Evolutionary conservation across 2,888 invertebrate genomes (phyloP).

Genomic region (Pediacus dermestoides): DNA sequence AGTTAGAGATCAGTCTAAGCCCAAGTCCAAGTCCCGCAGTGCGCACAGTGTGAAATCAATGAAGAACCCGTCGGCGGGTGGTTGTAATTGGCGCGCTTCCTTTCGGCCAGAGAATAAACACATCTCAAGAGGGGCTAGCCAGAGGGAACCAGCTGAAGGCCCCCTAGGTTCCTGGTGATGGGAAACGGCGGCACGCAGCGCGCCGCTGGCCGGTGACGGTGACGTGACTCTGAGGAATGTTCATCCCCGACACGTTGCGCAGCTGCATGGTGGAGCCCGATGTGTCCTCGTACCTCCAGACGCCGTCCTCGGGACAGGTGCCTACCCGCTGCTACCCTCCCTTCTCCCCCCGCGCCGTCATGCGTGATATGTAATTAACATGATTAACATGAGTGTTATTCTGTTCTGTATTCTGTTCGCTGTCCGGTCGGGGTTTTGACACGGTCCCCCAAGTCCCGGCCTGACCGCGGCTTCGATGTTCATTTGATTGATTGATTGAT

Average conservation of each 20-base stretch:
- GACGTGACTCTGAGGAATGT: conserved; percentile 62
- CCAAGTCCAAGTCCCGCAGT: background rate
- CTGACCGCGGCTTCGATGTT: conserved; percentile 42
- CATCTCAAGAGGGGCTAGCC: conserved; percentile 4
- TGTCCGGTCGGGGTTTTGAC: conserved; percentile 31
- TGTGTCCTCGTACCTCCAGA: conserved; percentile 91
- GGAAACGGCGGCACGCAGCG: conserved; percentile 38
- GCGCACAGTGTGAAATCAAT: conserved; percentile 42
- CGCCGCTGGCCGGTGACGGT: conserved; percentile 49
- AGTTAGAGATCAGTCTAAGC: conserved; percentile 4
- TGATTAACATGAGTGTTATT: conserved; percentile 52
- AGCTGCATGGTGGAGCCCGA: conserved; percentile 95
- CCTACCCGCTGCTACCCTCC: conserved; percentile 58
- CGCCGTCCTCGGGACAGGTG: conserved; percentile 94
- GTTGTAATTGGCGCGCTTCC: conserved; percentile 18
- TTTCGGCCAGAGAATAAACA: conserved; percentile 10
- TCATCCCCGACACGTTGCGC: conserved; percentile 89
- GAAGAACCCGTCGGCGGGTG: conserved; percentile 24
- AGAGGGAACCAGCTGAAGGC: conserved; percentile 15
- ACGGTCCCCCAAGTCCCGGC: conserved; percentile 27
- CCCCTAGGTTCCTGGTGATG: conserved; percentile 38
- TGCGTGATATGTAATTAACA: conserved; percentile 54
- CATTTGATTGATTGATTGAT: conserved; percentile 36
- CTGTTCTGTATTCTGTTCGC: conserved; percentile 38
- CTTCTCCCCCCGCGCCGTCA: conserved; percentile 49